phyloP scores from a whole-genome alignment of 2,113 vertebrate species.

The Gymnarchus niloticus region DNA sequence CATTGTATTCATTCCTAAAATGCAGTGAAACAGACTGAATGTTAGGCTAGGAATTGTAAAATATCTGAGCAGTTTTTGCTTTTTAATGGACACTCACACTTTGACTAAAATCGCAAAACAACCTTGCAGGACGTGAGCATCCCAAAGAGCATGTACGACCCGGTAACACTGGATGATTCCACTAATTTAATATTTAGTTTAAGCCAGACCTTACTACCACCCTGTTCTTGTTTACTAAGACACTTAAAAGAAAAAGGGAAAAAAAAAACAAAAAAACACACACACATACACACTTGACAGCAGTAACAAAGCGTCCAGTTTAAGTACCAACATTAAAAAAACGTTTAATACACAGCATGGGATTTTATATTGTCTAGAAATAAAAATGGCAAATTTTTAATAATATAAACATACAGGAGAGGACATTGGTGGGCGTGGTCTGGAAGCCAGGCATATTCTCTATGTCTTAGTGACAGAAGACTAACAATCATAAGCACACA shows the following conservation, averaged over 20 bases:
- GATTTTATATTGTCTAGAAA: background rate
- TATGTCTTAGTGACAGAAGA: background rate
- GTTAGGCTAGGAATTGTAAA: background rate
- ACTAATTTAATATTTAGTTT: background rate
- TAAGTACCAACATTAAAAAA: background rate
- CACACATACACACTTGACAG: background rate
- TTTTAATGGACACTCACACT: background rate
- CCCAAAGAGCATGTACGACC: background rate
- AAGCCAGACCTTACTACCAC: background rate
- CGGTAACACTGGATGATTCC: background rate
- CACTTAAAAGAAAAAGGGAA: background rate
- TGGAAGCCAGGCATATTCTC: background rate
- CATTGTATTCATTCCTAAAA: slow-evolving; percentile 76
- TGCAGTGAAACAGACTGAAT: slow-evolving; percentile 28
- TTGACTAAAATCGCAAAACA: background rate
- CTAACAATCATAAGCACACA: background rate
- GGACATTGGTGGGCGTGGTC: background rate
- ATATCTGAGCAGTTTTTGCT: background rate
- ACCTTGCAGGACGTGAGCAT: background rate
- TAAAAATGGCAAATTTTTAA: background rate
- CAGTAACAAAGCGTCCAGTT: background rate
- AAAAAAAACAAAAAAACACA: no score
- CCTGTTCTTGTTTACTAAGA: background rate
- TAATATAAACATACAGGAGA: background rate
- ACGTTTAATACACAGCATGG: background rate